Percentiles rank a stretch among this genome's conserved stretches.
Evolutionary conservation across 35 echinoderm and acorn worm species (phyloP).

Genomic region (Chiridota heheva): DNA sequence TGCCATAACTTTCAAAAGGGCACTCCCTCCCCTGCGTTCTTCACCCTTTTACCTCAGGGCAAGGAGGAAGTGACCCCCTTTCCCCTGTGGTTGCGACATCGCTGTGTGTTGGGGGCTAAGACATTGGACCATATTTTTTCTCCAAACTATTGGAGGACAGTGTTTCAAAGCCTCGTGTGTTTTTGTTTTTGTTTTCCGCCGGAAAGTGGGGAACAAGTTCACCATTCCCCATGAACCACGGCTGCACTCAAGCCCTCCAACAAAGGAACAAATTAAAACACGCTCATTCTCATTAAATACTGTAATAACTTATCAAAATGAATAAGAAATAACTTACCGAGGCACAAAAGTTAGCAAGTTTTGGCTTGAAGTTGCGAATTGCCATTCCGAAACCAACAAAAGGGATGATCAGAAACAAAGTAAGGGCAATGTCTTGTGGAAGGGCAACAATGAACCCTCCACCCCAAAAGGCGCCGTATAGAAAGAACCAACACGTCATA

Average conservation of each 20-base stretch:
- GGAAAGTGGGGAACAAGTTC: background rate
- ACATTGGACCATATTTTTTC: too few relatives aligned
- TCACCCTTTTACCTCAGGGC: too few relatives aligned
- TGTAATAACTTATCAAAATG: background rate
- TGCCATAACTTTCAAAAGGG: too few relatives aligned
- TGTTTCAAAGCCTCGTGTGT: too few relatives aligned
- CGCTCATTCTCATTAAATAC: background rate
- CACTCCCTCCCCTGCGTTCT: too few relatives aligned
- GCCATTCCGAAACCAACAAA: background rate
- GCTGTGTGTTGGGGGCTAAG: too few relatives aligned
- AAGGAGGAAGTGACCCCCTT: too few relatives aligned
- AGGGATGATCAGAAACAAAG: background rate
- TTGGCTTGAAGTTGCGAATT: background rate
- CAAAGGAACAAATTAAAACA: too few relatives aligned
- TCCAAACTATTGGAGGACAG: too few relatives aligned
- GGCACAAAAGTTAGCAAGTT: background rate
- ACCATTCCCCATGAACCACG: too few relatives aligned
- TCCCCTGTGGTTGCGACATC: too few relatives aligned
- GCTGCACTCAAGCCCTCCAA: too few relatives aligned
- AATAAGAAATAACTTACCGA: background rate
- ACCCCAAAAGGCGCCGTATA: background rate
- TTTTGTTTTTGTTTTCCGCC: background rate
- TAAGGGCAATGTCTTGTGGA: slow-evolving; percentile 7
- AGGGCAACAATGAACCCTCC: background rate
- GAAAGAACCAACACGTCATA: slow-evolving; percentile 13